A percentile compares a stretch with the other conserved stretches of the same genome.
phyloP scores from a whole-genome alignment of 2,888 invertebrate genomes.

The Xylota sylvarum region DNA sequence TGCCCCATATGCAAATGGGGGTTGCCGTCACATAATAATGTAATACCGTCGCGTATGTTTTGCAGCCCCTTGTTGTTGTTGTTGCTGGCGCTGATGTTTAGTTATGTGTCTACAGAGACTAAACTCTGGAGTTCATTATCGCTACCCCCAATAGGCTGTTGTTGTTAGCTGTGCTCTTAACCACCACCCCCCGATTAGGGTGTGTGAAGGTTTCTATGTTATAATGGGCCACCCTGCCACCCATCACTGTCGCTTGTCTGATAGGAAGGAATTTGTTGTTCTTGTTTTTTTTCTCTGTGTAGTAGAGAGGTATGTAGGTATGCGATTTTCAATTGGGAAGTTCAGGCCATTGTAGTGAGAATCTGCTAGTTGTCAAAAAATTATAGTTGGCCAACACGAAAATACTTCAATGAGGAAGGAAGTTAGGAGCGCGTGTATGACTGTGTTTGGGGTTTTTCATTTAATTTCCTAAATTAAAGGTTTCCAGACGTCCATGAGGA shows the following conservation, averaged over 20 bases:
- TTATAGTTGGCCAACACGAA: slow-evolving; percentile 35
- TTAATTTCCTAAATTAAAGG: slow-evolving; percentile 8
- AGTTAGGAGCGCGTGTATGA: neutral
- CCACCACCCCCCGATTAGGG: slow-evolving; percentile 16
- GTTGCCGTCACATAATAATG: slow-evolving; percentile 54
- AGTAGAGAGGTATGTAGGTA: neutral
- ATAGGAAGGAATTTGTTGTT: neutral
- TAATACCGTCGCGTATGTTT: slow-evolving; percentile 55
- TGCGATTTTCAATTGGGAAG: slow-evolving; percentile 14
- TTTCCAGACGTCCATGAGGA: neutral
- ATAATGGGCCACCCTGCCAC: slow-evolving; percentile 9
- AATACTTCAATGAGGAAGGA: neutral
- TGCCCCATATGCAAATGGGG: slow-evolving; percentile 62
- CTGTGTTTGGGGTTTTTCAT: neutral
- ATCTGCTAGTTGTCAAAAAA: slow-evolving; percentile 26
- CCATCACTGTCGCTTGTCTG: slow-evolving; percentile 1
- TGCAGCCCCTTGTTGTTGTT: slow-evolving; percentile 26
- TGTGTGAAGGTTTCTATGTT: slow-evolving; percentile 25
- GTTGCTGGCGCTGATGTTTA: slow-evolving; percentile 38
- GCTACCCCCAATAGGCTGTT: slow-evolving; percentile 58
- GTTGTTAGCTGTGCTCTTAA: slow-evolving; percentile 39
- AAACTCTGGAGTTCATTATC: slow-evolving; percentile 61
- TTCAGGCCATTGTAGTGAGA: neutral
- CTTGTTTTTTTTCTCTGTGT: neutral
- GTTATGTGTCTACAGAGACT: slow-evolving; percentile 64